Conservation (phyloP, 2,113 vertebrate genomes). For the Neolamprologus hecqui region DNA sequence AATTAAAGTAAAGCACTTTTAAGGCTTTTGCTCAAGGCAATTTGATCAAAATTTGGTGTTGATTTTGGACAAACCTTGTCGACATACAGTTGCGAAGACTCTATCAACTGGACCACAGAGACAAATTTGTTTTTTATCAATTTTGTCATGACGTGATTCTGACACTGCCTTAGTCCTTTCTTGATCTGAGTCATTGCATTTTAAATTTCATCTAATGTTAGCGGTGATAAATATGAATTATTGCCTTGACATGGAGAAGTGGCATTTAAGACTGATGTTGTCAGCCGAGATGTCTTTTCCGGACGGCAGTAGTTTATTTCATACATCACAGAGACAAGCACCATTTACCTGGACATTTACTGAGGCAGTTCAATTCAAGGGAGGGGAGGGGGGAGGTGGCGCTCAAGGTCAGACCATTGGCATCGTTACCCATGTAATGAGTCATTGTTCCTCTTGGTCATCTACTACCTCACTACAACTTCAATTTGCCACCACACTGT, state of each 20-base stretch:
- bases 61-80: neutral
- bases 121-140: neutral
- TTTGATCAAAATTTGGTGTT: neutral
- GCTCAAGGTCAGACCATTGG: conserved; percentile 53
- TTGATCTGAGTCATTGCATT: conserved; percentile 31
- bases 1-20: conserved; percentile 4
- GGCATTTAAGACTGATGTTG: conserved; percentile 44
- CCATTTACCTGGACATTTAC: conserved; percentile 67
- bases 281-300: conserved; percentile 45
- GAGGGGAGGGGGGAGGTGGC: neutral
- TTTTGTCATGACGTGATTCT: neutral
- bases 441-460: conserved; percentile 56
- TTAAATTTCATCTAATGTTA: conserved; percentile 47
- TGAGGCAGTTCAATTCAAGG: conserved; percentile 45
- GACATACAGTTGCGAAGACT: neutral
- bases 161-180: conserved; percentile 31
- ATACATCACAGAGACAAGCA: conserved; percentile 53
- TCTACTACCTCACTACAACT: neutral
- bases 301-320: conserved; percentile 49
- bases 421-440: conserved; percentile 59
- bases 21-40: neutral
- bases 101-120: neutral
- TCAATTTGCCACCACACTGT: neutral
- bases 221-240: conserved; percentile 26
- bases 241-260: neutral